Percentiles rank a stretch among this genome's conserved stretches.
phyloP scores from a whole-genome alignment of 1,140 invertebrate species.

The Brachionus manjavacas region DNA sequence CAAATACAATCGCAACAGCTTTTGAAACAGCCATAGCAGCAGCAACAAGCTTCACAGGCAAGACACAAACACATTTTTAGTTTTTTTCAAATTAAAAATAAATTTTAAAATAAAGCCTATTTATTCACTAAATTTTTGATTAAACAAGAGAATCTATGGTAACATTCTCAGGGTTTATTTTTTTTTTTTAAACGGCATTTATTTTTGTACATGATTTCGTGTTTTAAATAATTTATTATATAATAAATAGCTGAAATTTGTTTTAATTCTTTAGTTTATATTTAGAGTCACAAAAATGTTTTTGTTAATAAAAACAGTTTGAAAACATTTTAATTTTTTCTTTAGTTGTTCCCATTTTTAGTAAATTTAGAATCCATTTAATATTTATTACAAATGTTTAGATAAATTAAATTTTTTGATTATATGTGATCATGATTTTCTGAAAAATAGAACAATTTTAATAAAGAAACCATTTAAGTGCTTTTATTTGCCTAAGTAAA shows the following conservation, averaged over 20 bases:
- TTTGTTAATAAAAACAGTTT: no score
- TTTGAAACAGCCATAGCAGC: background rate
- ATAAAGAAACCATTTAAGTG: no score
- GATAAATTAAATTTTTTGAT: no score
- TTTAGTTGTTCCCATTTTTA: no score
- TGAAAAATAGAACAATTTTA: no score
- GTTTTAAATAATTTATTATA: background rate
- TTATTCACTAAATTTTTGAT: background rate
- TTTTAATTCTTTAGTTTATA: background rate
- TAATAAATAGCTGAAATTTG: background rate
- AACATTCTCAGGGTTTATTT: background rate
- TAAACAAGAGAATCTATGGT: background rate
- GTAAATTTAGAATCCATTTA: no score
- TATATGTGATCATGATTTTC: no score
- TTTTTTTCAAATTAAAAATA: background rate
- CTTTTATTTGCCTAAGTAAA: no score
- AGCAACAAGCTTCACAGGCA: constrained; percentile 9
- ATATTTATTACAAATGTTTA: no score
- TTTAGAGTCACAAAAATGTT: background rate
- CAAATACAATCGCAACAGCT: background rate
- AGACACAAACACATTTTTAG: constrained; percentile 10
- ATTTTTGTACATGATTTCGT: background rate
- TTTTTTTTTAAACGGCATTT: background rate
- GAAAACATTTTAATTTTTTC: no score
- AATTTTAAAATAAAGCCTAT: background rate